Evolutionary conservation across 1,140 invertebrate genomes (phyloP).

Genomic region (Carcinoscorpius rotundicauda): DNA sequence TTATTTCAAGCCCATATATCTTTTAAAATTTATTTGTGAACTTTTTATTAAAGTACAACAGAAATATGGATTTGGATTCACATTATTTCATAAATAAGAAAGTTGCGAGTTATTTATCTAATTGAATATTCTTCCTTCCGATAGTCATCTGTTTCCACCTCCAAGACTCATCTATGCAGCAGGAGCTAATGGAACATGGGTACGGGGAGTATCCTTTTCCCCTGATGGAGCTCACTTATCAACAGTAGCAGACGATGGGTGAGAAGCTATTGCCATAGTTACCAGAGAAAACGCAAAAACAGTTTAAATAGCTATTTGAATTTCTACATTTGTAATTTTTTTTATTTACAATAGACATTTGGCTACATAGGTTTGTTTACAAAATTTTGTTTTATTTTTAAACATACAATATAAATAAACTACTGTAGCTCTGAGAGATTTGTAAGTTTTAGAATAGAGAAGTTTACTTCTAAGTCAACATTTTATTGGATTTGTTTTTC

Average conservation of each 20-base stretch:
- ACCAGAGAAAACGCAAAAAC: neutral
- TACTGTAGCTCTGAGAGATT: too few species aligned
- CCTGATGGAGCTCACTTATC: conserved; percentile 36
- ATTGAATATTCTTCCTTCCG: conserved; percentile 7
- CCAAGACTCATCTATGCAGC: conserved; percentile 42
- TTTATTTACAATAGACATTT: neutral
- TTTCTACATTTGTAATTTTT: neutral
- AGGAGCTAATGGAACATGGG: conserved; percentile 41
- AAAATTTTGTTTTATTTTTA: too few species aligned
- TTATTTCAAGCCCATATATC: too few species aligned
- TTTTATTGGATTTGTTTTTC: conserved; percentile 11
- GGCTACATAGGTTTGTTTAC: too few species aligned
- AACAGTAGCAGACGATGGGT: conserved; percentile 42
- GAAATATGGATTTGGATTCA: too few species aligned
- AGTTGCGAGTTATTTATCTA: too few species aligned
- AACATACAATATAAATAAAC: too few species aligned
- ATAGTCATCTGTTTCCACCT: conserved; percentile 39
- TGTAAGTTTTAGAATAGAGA: too few species aligned
- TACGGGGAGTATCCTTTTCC: conserved; percentile 36
- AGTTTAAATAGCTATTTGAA: neutral
- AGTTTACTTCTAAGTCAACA: too few species aligned
- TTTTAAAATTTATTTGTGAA: too few species aligned
- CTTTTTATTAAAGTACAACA: too few species aligned
- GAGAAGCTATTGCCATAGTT: conserved; percentile 20
- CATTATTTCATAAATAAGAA: too few species aligned